phyloP scores from a whole-genome alignment of 1,140 invertebrate genomes.

The Meloidogyne hapla region DNA sequence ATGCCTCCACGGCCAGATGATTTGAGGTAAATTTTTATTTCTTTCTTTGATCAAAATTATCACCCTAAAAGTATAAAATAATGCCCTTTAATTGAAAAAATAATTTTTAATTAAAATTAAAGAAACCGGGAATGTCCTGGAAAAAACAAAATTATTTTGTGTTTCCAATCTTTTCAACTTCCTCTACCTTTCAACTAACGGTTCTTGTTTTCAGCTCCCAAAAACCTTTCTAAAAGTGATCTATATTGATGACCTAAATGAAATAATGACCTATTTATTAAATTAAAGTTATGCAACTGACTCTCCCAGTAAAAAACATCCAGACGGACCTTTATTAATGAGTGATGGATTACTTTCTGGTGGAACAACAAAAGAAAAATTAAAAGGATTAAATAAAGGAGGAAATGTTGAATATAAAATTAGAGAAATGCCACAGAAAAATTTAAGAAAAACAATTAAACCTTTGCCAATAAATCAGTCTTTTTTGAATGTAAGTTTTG shows the following conservation, averaged over 20 bases:
- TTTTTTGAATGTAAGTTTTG: background rate
- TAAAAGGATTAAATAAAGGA: background rate
- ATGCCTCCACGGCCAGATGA: background rate
- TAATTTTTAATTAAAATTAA: too few species aligned
- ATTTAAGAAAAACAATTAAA: background rate
- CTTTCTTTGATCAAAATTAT: too few species aligned
- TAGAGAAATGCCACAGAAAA: slow-evolving; percentile 8
- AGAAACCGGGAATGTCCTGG: too few species aligned
- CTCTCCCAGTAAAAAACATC: slow-evolving; percentile 35
- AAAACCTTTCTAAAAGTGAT: too few species aligned
- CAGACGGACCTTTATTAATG: slow-evolving; percentile 40
- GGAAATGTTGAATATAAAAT: slow-evolving; percentile 2
- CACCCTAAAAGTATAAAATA: too few species aligned
- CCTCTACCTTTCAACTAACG: too few species aligned
- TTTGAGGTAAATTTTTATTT: background rate
- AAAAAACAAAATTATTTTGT: too few species aligned
- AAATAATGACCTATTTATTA: background rate
- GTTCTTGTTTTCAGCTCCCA: too few species aligned
- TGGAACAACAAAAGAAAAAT: background rate
- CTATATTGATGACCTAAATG: too few species aligned
- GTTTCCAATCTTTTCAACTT: too few species aligned
- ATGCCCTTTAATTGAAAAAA: too few species aligned
- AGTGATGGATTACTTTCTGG: slow-evolving; percentile 31
- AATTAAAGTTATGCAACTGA: slow-evolving; percentile 6
- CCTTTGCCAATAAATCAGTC: background rate